These are phyloP conservation scores for Hydraecia micacea DNA, from an alignment of 2,888 invertebrate species.

Conservation along the genomic window DNA sequence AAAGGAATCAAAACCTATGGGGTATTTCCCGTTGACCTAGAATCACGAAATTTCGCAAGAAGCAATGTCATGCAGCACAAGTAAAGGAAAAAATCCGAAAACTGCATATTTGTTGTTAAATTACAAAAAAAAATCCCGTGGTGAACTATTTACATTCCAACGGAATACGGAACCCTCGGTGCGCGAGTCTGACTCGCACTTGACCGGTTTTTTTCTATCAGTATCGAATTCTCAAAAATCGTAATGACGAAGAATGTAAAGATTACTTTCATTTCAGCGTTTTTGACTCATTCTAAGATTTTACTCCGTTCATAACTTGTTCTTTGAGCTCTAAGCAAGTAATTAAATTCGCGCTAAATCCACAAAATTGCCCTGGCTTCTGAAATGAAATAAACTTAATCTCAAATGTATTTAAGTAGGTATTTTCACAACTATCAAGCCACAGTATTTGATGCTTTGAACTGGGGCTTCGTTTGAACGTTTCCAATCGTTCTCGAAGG, in stretches of 20 bases:
- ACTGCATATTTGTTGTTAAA: no score
- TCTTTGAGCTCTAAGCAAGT: conserved; percentile 39
- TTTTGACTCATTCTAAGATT: conserved; percentile 8
- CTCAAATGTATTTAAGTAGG: conserved; percentile 26
- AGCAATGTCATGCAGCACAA: no score
- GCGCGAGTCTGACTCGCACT: no score
- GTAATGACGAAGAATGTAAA: conserved; percentile 3
- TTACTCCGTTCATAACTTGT: conserved; percentile 17
- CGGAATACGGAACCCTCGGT: no score
- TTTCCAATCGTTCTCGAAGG: conserved; percentile 1
- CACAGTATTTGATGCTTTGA: conserved; percentile 12
- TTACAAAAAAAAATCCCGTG: no score
- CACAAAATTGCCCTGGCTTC: conserved; percentile 19
- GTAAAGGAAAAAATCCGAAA: no score
- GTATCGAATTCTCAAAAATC: not conserved
- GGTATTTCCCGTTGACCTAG: no score
- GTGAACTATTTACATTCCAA: no score
- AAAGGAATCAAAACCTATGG: no score
- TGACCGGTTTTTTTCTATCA: not conserved
- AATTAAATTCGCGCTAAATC: conserved; percentile 41
- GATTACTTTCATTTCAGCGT: conserved; percentile 11
- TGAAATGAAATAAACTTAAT: conserved; percentile 24
- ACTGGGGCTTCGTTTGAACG: not conserved
- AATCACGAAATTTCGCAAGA: no score
- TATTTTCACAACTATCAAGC: conserved; percentile 15